Evolutionary conservation across 2,888 invertebrate genomes (phyloP), one percentile per base, ranked within the genome.

Genomic region (Rotaria sp.): DNA sequence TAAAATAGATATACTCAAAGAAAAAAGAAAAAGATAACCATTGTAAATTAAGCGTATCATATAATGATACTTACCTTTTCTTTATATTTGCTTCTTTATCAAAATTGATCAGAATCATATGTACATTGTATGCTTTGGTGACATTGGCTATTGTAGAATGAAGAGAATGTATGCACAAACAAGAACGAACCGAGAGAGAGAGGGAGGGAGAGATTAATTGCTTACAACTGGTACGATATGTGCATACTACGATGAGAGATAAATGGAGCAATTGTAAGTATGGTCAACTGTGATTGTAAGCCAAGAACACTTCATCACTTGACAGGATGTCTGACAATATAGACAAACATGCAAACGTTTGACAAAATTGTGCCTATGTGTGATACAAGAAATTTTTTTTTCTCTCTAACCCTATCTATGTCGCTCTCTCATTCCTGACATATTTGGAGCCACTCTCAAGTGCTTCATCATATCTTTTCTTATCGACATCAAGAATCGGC

Each of bases 291-390:
- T 35, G 35, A 67, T 35, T 30, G n/a, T 35, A 35, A 67, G 15
- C n/a, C n/a, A 67, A 67, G 67, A 67, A 67, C 67, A 67, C 35
- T 35, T 67, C 67, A 67, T 67, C 67, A 67, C 35, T 67, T 18
- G 35, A 67, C n/a, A 67, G 67, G n/a, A 67, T 35, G 67, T 67
- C 67, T 67, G 67, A 67, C 67, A 67, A 67, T 67, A 67, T 15
- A 67, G 67, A 67, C 67, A 67, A 67, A 35, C 35, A 67, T 35
- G 30, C 30, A n/a, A 59, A 59, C 30, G 59, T 59, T 59, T 10
- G 13, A n/a, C 5, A n/a, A 55, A 59, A 59, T 30, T 59, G 15
- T 67, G 15, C 67, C 30, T 30, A 13, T 18, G 35, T 52, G 21
- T 52, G 52, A 52, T 52, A 52, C 0, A 52, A 52, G 0, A 50